Evolutionary conservation across 2,888 invertebrate species (phyloP).

Genomic region (Craniophora ligustri): DNA sequence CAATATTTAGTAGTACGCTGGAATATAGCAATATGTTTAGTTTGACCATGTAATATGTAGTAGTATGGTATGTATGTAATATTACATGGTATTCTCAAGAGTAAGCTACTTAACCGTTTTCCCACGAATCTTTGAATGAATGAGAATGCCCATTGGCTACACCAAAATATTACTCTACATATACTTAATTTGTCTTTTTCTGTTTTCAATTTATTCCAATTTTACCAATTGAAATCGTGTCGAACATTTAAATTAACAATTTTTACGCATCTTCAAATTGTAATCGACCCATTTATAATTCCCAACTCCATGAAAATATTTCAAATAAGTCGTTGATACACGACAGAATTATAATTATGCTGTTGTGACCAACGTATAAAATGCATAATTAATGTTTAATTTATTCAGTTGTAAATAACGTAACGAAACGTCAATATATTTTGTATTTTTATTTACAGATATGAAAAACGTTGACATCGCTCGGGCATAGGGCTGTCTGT

Average conservation of each 20-base stretch:
- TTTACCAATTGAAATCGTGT: conserved; percentile 4
- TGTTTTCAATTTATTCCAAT: neutral
- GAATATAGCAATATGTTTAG: no score
- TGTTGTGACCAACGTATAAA: conserved; percentile 47
- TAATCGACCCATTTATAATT: conserved; percentile 37
- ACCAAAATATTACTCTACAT: neutral
- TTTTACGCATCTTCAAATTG: conserved; percentile 31
- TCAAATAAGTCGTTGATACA: conserved; percentile 43
- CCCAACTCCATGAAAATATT: conserved; percentile 36
- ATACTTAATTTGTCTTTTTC: conserved; percentile 1
- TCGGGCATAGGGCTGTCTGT: conserved; percentile 58
- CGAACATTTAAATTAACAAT: conserved; percentile 15
- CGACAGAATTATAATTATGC: conserved; percentile 41
- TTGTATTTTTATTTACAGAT: conserved; percentile 73
- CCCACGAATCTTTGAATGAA: no score
- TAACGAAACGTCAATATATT: conserved; percentile 36
- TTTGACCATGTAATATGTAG: no score
- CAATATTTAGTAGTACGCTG: no score
- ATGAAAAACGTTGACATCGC: conserved; percentile 80
- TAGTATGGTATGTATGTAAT: no score
- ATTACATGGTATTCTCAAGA: no score
- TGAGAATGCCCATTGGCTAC: neutral
- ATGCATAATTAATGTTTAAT: conserved; percentile 45
- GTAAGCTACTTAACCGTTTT: no score
- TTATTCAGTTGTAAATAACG: conserved; percentile 45